These are phyloP conservation scores for Linnaemya tessellans DNA, from an alignment of 2,888 invertebrate species.

Conservation along the genomic window DNA sequence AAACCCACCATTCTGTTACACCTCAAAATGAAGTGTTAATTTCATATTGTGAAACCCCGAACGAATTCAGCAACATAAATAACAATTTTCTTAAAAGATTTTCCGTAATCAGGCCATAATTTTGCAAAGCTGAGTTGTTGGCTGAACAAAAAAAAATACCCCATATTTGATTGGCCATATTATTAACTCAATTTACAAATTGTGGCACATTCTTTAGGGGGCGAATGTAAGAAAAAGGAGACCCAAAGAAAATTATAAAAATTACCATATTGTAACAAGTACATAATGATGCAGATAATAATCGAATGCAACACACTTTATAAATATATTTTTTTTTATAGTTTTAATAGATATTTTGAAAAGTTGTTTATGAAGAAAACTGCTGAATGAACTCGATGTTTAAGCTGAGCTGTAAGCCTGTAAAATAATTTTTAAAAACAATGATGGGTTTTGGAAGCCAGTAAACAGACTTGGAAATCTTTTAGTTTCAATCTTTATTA, in stretches of 20 bases:
- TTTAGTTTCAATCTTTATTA: not conserved
- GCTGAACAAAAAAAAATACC: not conserved
- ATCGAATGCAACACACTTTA: slow-evolving; percentile 26
- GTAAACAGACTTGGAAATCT: not conserved
- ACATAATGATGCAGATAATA: slow-evolving; percentile 44
- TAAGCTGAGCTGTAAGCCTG: not conserved
- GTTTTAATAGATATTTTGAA: not conserved
- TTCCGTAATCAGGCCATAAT: slow-evolving; percentile 45
- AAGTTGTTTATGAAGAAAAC: slow-evolving; percentile 4
- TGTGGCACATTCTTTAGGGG: slow-evolving; percentile 32
- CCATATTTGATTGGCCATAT: slow-evolving; percentile 53
- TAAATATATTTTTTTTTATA: slow-evolving; percentile 6
- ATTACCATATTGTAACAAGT: slow-evolving; percentile 55
- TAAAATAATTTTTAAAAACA: not conserved
- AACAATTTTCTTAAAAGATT: slow-evolving; percentile 49
- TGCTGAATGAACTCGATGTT: not conserved
- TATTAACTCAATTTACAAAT: slow-evolving; percentile 65
- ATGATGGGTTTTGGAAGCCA: not conserved
- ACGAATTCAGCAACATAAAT: slow-evolving; percentile 28
- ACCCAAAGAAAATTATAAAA: slow-evolving; percentile 33
- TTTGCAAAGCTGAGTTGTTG: slow-evolving; percentile 6
- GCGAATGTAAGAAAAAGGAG: not conserved
- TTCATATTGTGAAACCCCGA: slow-evolving; percentile 44
- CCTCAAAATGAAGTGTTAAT: slow-evolving; percentile 57
- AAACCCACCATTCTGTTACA: not conserved